These are phyloP conservation scores for Ectemnius cavifrons DNA, from an alignment of 2,888 invertebrate species.

Conservation along the genomic window DNA sequence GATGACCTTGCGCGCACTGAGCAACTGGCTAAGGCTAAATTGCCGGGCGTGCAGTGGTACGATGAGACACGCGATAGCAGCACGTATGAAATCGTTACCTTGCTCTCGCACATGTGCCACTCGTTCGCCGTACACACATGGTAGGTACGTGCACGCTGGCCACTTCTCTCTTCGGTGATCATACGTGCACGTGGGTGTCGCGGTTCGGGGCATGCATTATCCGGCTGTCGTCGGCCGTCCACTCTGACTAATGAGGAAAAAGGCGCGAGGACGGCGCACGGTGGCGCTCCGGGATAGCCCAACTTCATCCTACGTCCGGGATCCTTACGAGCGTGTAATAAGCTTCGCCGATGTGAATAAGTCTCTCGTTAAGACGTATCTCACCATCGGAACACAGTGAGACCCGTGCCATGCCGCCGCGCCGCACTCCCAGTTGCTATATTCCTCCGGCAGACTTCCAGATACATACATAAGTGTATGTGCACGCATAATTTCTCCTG, in stretches of 20 bases:
- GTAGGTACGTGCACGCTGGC: no score
- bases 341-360: conserved; percentile 25
- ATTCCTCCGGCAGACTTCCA: neutral
- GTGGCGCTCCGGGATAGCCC: conserved; percentile 27
- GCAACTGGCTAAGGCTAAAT: conserved; percentile 1
- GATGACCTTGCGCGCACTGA: neutral
- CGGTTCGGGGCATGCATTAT: conserved; percentile 52
- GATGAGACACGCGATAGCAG: conserved; percentile 18
- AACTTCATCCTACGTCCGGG: conserved; percentile 42
- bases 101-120: neutral
- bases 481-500: no score
- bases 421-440: neutral
- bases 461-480: no score
- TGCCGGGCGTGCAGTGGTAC: conserved; percentile 8
- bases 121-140: neutral
- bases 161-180: no score
- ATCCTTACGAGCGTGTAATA: conserved; percentile 40
- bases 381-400: neutral
- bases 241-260: conserved; percentile 53
- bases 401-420: conserved; percentile 5
- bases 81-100: conserved; percentile 47
- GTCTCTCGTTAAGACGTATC: conserved; percentile 28
- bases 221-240: conserved; percentile 49
- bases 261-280: conserved; percentile 31
- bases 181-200: conserved; percentile 35